Conservation (phyloP, 2,888 invertebrate genomes). For the Agriopis marginaria region DNA sequence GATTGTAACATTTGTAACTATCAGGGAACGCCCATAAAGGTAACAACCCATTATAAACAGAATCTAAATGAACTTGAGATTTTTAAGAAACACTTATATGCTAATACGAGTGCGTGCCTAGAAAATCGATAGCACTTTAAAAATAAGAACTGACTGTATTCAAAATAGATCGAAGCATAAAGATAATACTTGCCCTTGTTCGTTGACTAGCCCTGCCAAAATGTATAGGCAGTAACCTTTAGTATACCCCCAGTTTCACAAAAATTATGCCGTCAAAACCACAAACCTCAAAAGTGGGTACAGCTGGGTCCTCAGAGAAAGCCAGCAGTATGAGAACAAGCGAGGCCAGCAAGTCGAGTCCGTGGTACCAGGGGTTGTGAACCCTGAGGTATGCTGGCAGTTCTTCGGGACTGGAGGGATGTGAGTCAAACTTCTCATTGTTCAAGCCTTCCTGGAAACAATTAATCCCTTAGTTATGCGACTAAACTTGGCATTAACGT, state of each 20-base stretch:
- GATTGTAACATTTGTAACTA: too few species aligned
- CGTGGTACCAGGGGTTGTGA: conserved; percentile 95
- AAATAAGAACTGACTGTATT: too few species aligned
- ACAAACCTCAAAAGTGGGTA: conserved; percentile 88
- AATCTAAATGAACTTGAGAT: too few species aligned
- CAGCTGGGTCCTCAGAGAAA: conserved; percentile 93
- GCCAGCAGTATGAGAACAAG: conserved; percentile 91
- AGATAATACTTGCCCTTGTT: too few species aligned
- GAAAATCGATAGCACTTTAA: too few species aligned
- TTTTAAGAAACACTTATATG: too few species aligned
- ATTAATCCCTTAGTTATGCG: conserved; percentile 1
- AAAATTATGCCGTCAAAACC: background rate
- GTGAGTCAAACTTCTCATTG: conserved; percentile 96
- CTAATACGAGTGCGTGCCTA: too few species aligned
- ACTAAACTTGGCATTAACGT: background rate
- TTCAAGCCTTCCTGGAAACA: conserved; percentile 93
- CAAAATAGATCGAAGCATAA: too few species aligned
- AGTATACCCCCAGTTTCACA: background rate
- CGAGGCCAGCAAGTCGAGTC: conserved; percentile 92
- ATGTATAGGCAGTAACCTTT: too few species aligned
- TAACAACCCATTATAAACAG: too few species aligned
- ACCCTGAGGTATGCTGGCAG: conserved; percentile 95
- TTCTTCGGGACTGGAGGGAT: conserved; percentile 93
- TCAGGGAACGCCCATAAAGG: too few species aligned
- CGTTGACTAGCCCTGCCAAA: background rate